Percentiles rank a stretch among this genome's conserved stretches.
These are phyloP conservation scores for Lepidonotus clava DNA, from an alignment of 2,888 invertebrate species.

Conservation along the genomic window DNA sequence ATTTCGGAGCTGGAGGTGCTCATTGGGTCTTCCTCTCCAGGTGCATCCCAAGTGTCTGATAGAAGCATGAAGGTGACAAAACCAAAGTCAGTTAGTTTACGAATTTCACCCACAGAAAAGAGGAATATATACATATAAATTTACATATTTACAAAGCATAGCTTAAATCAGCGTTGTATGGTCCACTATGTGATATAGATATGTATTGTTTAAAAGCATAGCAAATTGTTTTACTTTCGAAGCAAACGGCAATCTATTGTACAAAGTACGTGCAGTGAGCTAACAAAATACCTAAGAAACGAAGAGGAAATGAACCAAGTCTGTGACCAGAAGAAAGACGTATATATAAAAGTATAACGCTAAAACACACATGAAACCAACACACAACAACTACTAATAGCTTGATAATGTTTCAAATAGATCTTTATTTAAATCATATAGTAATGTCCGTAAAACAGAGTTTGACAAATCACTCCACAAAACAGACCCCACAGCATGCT, in stretches of 20 bases:
- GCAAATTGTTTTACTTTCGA: background rate
- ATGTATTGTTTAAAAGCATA: background rate
- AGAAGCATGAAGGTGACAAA: conserved; percentile 8
- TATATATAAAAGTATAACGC: background rate
- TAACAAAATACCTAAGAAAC: background rate
- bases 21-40: conserved; percentile 68
- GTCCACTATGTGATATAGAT: background rate
- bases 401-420: background rate
- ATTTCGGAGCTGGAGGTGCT: conserved; percentile 75
- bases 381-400: conserved; percentile 16
- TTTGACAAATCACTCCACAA: background rate
- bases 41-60: conserved; percentile 53
- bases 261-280: no score
- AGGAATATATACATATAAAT: background rate
- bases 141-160: background rate
- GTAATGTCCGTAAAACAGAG: background rate
- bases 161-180: no score
- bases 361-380: conserved; percentile 3
- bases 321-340: background rate
- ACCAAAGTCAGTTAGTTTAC: conserved; percentile 8
- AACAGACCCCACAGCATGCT: background rate
- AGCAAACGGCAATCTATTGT: background rate
- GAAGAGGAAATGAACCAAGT: background rate
- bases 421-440: conserved; percentile 5
- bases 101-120: background rate